These are phyloP conservation scores for Lagopus muta DNA, from an alignment of 2,113 vertebrate genomes.

Conservation along the genomic window DNA sequence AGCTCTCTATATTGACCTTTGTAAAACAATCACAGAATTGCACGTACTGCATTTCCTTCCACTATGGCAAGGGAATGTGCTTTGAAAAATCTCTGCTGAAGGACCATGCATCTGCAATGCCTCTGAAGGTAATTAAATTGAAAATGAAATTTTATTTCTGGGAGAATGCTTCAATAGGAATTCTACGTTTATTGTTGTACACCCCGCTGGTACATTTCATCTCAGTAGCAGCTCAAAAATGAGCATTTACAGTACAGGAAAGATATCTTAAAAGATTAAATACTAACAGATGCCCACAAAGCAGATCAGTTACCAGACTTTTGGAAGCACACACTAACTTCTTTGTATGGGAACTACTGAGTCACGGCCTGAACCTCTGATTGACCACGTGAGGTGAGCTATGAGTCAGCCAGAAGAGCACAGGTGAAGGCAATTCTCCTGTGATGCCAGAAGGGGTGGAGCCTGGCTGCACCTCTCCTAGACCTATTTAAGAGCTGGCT, in stretches of 20 bases:
- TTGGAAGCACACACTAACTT: background rate
- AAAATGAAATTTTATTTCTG: background rate
- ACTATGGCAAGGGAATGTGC: background rate
- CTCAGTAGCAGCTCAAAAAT: background rate
- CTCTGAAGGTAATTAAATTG: background rate
- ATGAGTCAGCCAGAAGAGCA: no score
- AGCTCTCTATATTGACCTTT: background rate
- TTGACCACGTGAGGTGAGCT: no score
- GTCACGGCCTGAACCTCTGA: no score
- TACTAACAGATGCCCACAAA: accelerated
- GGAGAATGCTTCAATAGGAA: background rate
- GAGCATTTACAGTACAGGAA: background rate
- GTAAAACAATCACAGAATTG: background rate
- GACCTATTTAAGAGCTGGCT: no score
- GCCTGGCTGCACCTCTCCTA: no score
- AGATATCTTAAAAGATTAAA: background rate
- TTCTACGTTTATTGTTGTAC: background rate
- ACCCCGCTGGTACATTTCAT: background rate
- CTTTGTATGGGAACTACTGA: background rate
- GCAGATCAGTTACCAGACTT: background rate
- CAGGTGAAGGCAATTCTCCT: no score
- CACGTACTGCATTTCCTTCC: background rate
- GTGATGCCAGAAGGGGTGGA: no score
- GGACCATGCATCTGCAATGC: background rate
- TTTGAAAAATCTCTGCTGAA: background rate